phyloP scores from a whole-genome alignment of 2,888 invertebrate species.

The Globia sparganii region DNA sequence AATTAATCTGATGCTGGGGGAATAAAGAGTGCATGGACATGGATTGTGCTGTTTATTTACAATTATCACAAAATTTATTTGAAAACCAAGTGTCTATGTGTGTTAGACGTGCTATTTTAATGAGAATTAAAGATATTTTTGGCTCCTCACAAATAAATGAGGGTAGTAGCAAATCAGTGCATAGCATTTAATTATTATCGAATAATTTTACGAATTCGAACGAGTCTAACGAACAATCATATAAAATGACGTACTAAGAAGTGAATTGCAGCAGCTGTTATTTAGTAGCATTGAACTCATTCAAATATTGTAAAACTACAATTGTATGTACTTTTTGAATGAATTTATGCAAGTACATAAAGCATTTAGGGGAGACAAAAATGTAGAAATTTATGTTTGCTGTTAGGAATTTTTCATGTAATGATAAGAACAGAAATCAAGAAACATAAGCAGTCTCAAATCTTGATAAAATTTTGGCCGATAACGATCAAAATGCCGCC shows the following conservation, averaged over 20 bases:
- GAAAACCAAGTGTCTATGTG: background rate
- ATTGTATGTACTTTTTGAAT: background rate
- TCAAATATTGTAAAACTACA: conserved; percentile 24
- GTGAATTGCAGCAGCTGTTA: conserved; percentile 7
- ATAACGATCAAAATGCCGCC: conserved; percentile 89
- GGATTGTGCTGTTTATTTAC: background rate
- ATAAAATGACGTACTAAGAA: background rate
- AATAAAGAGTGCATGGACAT: background rate
- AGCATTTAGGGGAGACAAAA: background rate
- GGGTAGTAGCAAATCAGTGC: conserved; percentile 34
- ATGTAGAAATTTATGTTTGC: background rate
- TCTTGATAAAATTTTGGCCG: conserved; percentile 76
- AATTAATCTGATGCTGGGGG: background rate
- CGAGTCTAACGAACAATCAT: background rate
- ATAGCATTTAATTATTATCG: no score
- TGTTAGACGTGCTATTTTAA: no score
- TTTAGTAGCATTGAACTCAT: conserved; percentile 18
- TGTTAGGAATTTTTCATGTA: background rate
- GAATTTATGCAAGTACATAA: background rate
- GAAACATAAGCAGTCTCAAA: background rate
- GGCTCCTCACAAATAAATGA: conserved; percentile 2
- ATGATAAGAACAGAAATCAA: background rate
- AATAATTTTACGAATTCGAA: background rate
- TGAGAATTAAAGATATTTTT: background rate
- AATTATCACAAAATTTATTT: background rate